Percentiles rank a stretch among this genome's conserved stretches.
These are phyloP conservation scores for Elysia crispata DNA, from an alignment of 2,888 invertebrate species.

Conservation along the genomic window DNA sequence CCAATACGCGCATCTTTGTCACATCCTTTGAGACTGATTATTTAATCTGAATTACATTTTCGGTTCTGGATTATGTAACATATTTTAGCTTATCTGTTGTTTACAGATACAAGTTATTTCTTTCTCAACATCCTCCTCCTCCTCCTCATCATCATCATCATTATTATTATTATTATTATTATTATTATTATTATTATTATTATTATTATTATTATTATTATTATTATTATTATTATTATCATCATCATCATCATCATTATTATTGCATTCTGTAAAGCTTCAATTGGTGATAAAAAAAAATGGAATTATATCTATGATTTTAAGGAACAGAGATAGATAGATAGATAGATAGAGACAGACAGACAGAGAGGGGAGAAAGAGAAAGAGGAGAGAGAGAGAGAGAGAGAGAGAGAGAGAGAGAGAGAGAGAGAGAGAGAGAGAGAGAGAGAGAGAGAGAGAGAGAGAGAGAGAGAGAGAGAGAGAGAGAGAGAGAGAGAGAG, in stretches of 20 bases:
- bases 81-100: too few relatives aligned
- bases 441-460: constrained; percentile 1
- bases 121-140: too few relatives aligned
- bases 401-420: not conserved
- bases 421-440: constrained; percentile 1
- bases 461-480: not conserved
- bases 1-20: too few relatives aligned
- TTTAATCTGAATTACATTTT: too few relatives aligned
- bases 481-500: constrained; percentile 15
- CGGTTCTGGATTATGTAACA: too few relatives aligned
- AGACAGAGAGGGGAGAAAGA: too few relatives aligned
- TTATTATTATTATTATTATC: not conserved
- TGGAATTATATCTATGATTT: too few relatives aligned
- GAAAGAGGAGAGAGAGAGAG: not conserved
- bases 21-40: too few relatives aligned
- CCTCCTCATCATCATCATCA: too few relatives aligned
- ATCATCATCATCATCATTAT: constrained; percentile 13
- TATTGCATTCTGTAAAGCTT: not conserved
- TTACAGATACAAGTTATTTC: too few relatives aligned
- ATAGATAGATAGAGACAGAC: too few relatives aligned
- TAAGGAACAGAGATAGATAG: too few relatives aligned
- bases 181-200: not conserved
- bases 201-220: not conserved
- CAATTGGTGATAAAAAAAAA: not conserved
- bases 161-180: not conserved